phyloP scores from a whole-genome alignment of 2,797 vertebrate genomes.

The Parauchenoglanis punctatus region DNA sequence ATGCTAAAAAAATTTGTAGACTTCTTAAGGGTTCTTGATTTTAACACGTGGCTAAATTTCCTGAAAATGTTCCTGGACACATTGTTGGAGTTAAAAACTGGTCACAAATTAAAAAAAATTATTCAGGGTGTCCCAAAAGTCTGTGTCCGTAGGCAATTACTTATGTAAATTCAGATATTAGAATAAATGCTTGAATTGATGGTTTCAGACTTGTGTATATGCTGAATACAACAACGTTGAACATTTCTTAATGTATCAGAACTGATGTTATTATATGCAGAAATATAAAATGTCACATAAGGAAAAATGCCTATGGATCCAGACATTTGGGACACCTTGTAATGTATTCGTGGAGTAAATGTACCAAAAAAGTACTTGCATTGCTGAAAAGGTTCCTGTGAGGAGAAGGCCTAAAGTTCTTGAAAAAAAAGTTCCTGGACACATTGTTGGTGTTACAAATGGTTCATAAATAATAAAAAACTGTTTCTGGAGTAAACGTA shows the following conservation, averaged over 20 bases:
- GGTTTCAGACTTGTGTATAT: too few species aligned
- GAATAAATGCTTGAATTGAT: too few species aligned
- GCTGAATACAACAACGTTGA: too few species aligned
- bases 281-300: too few species aligned
- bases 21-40: not conserved
- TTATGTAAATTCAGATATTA: too few species aligned
- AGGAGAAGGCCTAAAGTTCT: not conserved
- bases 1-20: too few species aligned
- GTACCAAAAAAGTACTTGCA: not conserved
- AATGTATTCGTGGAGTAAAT: not conserved
- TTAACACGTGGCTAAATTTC: not conserved
- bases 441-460: not conserved
- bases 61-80: not conserved
- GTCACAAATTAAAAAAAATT: not conserved
- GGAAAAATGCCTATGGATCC: too few species aligned
- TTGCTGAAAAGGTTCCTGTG: not conserved
- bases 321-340: too few species aligned
- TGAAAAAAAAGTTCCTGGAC: not conserved
- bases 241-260: too few species aligned
- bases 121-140: too few species aligned
- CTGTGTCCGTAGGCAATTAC: too few species aligned
- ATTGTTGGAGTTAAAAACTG: not conserved
- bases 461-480: not conserved
- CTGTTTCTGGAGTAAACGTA: not conserved
- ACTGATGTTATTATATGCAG: too few species aligned